Evolutionary conservation across 2,888 invertebrate species (phyloP), one percentile per base, ranked within the genome.

Genomic region (Nymphalis urticae): DNA sequence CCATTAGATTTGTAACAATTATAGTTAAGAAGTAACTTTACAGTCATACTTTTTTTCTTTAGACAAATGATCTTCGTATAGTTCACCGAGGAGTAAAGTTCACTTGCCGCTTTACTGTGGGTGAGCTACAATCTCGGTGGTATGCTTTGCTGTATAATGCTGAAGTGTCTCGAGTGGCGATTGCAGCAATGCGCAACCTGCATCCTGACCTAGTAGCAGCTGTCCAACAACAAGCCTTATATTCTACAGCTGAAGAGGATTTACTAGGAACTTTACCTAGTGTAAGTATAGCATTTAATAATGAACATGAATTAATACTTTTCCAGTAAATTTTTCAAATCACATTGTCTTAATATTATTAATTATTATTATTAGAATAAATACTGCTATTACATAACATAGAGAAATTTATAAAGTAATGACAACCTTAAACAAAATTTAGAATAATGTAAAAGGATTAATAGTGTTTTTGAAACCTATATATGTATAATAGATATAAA

Each of bases 121-220:
- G 97, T 80, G 99, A 99, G 84, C 94, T 99, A 64, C 98, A 98
- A 82, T 97, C 98, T 66, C 95, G 99, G 62, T 99, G 99, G 99
- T 98, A 98, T 86, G 97, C 98, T 0, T 87, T 99, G 66, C 93
- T 99, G 27, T 99, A 99, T 85, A 98, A 99, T 88, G 97, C 97
- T n/a, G 95, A 97, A 59, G 96, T 99, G 61, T 98, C 98, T 5
- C 94, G 98, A 73, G 95, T 98, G 51, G 98, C 98, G 4, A 95
- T 98, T 1, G 96, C 97, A 59, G 98, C 98, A 0, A 98, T 99
- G 96, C 94, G 97, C 51, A 98, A 98, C 89, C 93, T 99, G 63
- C 98, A 98, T 87, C 98, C 98, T 0, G 98, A 98, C 83, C 93
- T 97, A 71, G 95, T 98, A 27, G 95, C 96, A 10, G 95, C 96